Percentiles rank a stretch among this genome's conserved stretches.
These are phyloP conservation scores for Sebastes hopkinsi DNA, from an alignment of 2,797 vertebrate species.

Conservation along the genomic window DNA sequence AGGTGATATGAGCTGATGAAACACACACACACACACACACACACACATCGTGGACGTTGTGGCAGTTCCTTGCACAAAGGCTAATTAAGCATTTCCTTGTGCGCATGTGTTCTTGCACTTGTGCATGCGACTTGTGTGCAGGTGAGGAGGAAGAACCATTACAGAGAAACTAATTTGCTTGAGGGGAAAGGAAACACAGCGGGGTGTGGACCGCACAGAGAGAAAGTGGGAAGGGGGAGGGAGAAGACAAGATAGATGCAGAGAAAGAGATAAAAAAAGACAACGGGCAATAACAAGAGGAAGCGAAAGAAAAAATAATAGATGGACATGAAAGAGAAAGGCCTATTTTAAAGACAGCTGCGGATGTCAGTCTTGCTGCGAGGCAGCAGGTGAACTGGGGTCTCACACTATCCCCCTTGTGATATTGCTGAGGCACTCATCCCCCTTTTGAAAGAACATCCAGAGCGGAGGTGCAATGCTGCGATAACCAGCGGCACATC, in stretches of 20 bases:
- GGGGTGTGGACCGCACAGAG: constrained; percentile 2
- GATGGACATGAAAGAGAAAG: constrained; percentile 7
- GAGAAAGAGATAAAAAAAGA: not conserved
- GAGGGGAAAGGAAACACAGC: constrained; percentile 32
- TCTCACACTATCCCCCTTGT: constrained; percentile 25
- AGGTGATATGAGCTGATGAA: not conserved
- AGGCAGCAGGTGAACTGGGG: constrained; percentile 53
- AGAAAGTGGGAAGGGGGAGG: not conserved
- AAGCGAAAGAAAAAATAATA: not conserved
- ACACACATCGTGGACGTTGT: not conserved
- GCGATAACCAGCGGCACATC: constrained; percentile 22
- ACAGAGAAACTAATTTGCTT: constrained; percentile 14
- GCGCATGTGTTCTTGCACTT: not conserved
- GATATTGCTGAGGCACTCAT: constrained; percentile 35
- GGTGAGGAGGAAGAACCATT: constrained; percentile 14
- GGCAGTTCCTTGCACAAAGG: not conserved
- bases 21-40: not conserved
- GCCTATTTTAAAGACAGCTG: constrained; percentile 22
- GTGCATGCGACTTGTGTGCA: not conserved
- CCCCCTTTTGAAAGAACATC: constrained; percentile 33
- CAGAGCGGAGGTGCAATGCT: constrained; percentile 16
- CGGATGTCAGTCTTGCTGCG: constrained; percentile 21
- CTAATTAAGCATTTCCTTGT: constrained; percentile 12
- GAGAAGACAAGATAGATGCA: constrained; percentile 14
- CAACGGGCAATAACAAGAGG: not conserved